These are phyloP conservation scores for Stenopsyche tienmushanensis DNA, from an alignment of 1,140 invertebrate genomes.

Conservation along the genomic window DNA sequence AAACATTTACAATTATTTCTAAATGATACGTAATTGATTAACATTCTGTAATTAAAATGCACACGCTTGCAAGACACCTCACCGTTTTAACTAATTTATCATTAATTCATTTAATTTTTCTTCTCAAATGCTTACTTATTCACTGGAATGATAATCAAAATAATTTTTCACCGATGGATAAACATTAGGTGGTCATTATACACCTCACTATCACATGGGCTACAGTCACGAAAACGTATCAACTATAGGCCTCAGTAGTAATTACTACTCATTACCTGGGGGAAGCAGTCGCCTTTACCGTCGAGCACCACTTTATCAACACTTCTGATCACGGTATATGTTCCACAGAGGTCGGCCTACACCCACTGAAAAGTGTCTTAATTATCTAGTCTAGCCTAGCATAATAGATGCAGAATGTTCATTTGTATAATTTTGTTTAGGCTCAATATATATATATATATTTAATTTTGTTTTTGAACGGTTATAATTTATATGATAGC, in stretches of 20 bases:
- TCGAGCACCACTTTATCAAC: slow-evolving; percentile 32
- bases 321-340: slow-evolving; percentile 36
- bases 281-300: slow-evolving; percentile 21
- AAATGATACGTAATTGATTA: too few relatives aligned
- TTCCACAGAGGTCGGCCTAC: slow-evolving; percentile 20
- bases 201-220: slow-evolving; percentile 23
- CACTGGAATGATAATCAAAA: neutral
- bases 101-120: too few relatives aligned
- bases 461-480: neutral
- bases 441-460: slow-evolving; percentile 2
- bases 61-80: too few relatives aligned
- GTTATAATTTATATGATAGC: neutral
- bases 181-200: slow-evolving; percentile 21
- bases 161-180: neutral
- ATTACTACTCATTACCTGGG: slow-evolving; percentile 31
- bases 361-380: slow-evolving; percentile 31
- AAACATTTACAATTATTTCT: too few relatives aligned
- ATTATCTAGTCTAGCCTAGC: slow-evolving; percentile 20
- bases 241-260: slow-evolving; percentile 20
- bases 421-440: slow-evolving; percentile 19
- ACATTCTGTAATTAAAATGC: too few relatives aligned
- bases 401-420: slow-evolving; percentile 22
- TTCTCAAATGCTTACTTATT: slow-evolving; percentile 4
- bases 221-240: slow-evolving; percentile 38
- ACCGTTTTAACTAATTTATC: too few relatives aligned